Percentiles rank a stretch among this genome's conserved stretches.
phyloP scores from a whole-genome alignment of 2,113 vertebrate species.

The Solea solea region DNA sequence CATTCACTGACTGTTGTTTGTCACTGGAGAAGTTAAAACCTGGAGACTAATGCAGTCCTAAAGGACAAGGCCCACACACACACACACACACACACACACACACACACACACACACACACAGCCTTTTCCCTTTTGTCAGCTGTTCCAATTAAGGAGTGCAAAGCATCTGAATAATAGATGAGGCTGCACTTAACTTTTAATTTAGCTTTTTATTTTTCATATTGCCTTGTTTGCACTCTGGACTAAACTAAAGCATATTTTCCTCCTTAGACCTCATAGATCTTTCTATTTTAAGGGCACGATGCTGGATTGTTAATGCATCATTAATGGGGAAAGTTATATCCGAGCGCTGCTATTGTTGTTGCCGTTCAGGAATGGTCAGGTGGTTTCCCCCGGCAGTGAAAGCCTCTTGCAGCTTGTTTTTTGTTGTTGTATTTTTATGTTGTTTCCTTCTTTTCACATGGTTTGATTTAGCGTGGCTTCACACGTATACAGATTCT shows the following conservation, averaged over 20 bases:
- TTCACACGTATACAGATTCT: not conserved
- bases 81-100: constrained; percentile 1
- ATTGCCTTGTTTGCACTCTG: not conserved
- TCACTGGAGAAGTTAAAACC: constrained; percentile 58
- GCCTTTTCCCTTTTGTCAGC: constrained; percentile 64
- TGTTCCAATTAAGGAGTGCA: constrained; percentile 65
- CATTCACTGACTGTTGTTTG: constrained; percentile 54
- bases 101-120: constrained; percentile 34
- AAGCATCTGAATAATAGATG: constrained; percentile 76
- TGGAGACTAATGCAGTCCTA: constrained; percentile 30
- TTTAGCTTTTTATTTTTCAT: constrained; percentile 8
- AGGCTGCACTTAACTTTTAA: constrained; percentile 48
- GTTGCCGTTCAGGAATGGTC: constrained; percentile 21
- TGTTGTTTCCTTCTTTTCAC: no score
- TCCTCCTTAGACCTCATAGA: not conserved
- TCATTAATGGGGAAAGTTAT: not conserved
- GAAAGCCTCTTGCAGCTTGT: constrained; percentile 41
- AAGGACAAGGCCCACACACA: constrained; percentile 11
- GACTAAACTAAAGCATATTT: not conserved
- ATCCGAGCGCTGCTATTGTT: constrained; percentile 27
- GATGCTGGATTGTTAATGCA: not conserved
- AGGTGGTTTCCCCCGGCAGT: constrained; percentile 43
- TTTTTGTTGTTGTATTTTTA: not conserved
- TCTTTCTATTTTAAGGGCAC: not conserved
- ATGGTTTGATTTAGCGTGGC: no score